Percentiles rank a stretch among this genome's conserved stretches.
Conservation (phyloP, 2,888 invertebrate species). For the Drosophila stalkeri region DNA sequence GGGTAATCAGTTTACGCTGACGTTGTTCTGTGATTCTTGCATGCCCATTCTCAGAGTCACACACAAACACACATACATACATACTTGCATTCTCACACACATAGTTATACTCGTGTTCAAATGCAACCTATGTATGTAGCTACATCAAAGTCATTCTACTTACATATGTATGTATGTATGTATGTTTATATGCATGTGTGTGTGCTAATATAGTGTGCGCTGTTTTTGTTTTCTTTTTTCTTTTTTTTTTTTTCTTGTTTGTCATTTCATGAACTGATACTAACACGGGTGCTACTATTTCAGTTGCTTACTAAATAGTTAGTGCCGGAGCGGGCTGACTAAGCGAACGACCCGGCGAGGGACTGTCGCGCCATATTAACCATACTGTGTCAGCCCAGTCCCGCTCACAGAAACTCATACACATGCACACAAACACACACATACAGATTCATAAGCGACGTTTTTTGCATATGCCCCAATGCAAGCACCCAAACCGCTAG, state of each 20-base stretch:
- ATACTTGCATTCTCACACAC: slow-evolving; percentile 19
- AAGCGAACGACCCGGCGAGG: slow-evolving; percentile 68
- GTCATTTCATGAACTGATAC: slow-evolving; percentile 72
- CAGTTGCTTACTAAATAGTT: slow-evolving; percentile 81
- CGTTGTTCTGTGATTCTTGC: slow-evolving; percentile 66
- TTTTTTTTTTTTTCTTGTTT: slow-evolving; percentile 15
- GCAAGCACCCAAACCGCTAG: slow-evolving; percentile 45
- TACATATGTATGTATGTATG: slow-evolving; percentile 35
- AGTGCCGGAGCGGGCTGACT: slow-evolving; percentile 76
- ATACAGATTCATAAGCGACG: slow-evolving; percentile 11
- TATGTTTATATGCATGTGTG: not conserved
- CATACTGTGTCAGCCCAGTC: slow-evolving; percentile 59
- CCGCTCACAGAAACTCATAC: slow-evolving; percentile 26
- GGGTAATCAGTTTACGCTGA: slow-evolving; percentile 80
- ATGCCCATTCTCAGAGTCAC: slow-evolving; percentile 57
- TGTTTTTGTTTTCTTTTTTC: slow-evolving; percentile 10
- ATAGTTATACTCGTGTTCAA: slow-evolving; percentile 62
- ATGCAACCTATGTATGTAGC: slow-evolving; percentile 61
- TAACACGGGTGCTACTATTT: slow-evolving; percentile 82
- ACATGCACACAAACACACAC: slow-evolving; percentile 7
- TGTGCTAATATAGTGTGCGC: slow-evolving; percentile 26
- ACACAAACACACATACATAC: slow-evolving; percentile 33
- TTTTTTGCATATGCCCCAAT: slow-evolving; percentile 41
- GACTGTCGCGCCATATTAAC: slow-evolving; percentile 74
- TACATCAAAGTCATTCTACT: slow-evolving; percentile 63